Evolutionary conservation across 2,797 vertebrate genomes (phyloP).

Genomic region (Pseudomugil gertrudae): DNA sequence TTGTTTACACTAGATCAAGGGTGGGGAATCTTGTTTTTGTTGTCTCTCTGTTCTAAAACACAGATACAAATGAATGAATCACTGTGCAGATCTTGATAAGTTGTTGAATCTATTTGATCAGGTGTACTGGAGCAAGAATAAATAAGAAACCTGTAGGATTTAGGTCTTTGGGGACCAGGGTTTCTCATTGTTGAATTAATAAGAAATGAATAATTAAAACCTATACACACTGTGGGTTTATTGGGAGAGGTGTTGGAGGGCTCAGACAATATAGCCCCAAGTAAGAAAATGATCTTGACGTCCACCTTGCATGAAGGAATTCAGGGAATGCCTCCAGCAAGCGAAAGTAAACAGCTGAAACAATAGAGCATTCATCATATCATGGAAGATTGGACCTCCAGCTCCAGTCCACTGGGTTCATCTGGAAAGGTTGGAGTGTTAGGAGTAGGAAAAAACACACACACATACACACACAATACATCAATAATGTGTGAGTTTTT

Average conservation of each 20-base stretch:
- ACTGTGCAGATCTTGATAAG: too few relatives aligned
- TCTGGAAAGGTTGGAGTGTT: conserved; percentile 45
- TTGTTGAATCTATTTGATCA: too few relatives aligned
- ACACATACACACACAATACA: conserved; percentile 14
- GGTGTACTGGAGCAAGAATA: too few relatives aligned
- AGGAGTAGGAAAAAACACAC: conserved; percentile 31
- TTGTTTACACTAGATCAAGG: too few relatives aligned
- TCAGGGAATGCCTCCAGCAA: conserved; percentile 48
- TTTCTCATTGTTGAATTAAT: too few relatives aligned
- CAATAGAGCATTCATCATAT: conserved; percentile 48
- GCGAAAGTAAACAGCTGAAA: conserved; percentile 55
- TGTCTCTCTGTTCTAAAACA: too few relatives aligned
- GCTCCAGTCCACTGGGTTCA: conserved; percentile 48
- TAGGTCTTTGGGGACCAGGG: too few relatives aligned
- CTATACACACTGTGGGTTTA: conserved; percentile 1
- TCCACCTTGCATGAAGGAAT: conserved; percentile 49
- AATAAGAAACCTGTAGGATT: too few relatives aligned
- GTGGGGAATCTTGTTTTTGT: too few relatives aligned
- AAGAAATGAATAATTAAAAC: not conserved
- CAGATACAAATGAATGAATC: too few relatives aligned
- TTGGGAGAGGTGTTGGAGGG: not conserved
- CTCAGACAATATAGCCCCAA: conserved; percentile 22
- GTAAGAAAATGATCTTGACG: conserved; percentile 27
- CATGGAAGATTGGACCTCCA: conserved; percentile 32
- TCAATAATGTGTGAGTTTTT: conserved; percentile 10